Percentiles rank a stretch among this genome's conserved stretches.
phyloP scores from a whole-genome alignment of 1,140 invertebrate genomes.

The Daktulosphaira vitifoliae region DNA sequence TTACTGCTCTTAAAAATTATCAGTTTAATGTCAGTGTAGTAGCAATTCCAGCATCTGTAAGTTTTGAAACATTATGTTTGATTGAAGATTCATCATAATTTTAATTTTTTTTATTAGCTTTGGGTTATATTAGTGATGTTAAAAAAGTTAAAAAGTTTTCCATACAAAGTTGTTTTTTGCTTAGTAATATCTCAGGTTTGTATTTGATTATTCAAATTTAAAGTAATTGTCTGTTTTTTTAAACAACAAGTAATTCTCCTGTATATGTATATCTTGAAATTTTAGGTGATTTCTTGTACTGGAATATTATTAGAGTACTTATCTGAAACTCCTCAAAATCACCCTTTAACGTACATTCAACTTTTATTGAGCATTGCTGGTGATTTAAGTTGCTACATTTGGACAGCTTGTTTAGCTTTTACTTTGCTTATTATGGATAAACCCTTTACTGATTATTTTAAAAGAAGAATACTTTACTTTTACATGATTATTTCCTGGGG shows the following conservation, averaged over 20 bases:
- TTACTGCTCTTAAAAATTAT: constrained; percentile 65
- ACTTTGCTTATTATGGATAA: constrained; percentile 68
- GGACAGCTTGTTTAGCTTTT: constrained; percentile 71
- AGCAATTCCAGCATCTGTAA: constrained; percentile 58
- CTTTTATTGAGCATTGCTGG: constrained; percentile 63
- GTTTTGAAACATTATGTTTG: too few relatives aligned
- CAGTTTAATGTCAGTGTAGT: constrained; percentile 74
- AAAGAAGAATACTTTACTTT: constrained; percentile 22
- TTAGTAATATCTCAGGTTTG: constrained; percentile 68
- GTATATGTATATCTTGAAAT: too few relatives aligned
- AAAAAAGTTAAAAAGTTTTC: constrained; percentile 65
- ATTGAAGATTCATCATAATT: too few relatives aligned
- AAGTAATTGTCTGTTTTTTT: too few relatives aligned
- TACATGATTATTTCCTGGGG: constrained; percentile 62
- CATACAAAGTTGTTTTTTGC: constrained; percentile 71
- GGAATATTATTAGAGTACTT: constrained; percentile 27
- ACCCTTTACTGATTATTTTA: constrained; percentile 16
- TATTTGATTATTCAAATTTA: too few relatives aligned
- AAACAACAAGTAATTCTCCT: too few relatives aligned
- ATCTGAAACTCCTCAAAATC: constrained; percentile 14
- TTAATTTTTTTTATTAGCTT: constrained; percentile 67
- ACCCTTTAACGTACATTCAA: constrained; percentile 48
- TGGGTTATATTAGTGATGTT: constrained; percentile 65
- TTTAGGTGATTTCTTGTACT: constrained; percentile 25
- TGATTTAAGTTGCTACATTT: constrained; percentile 67